These are phyloP conservation scores for Cydia splendana DNA, from an alignment of 1,140 invertebrate species.

Conservation along the genomic window DNA sequence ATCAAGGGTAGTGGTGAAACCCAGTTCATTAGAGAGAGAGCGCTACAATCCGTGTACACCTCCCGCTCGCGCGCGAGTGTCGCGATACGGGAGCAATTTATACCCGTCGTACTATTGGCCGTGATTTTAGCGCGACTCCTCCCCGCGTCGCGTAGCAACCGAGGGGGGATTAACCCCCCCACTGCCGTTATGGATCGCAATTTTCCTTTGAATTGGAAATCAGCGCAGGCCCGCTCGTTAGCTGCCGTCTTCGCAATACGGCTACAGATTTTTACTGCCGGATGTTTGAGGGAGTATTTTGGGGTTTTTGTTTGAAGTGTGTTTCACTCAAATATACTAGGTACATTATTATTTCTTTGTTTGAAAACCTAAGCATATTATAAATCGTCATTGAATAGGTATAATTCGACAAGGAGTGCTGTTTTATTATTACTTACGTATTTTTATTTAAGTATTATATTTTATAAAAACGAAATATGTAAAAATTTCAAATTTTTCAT, in stretches of 20 bases:
- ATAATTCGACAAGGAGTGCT: too few species aligned
- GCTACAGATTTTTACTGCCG: conserved; percentile 71
- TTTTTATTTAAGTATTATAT: too few species aligned
- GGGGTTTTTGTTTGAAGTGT: background rate
- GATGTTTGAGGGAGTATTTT: conserved; percentile 33
- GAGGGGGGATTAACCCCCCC: conserved; percentile 65
- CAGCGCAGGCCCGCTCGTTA: conserved; percentile 75
- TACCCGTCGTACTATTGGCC: conserved; percentile 81
- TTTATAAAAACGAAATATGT: too few species aligned
- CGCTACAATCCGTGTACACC: conserved; percentile 58
- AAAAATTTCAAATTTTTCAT: too few species aligned
- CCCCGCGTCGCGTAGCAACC: conserved; percentile 82
- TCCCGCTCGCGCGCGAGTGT: conserved; percentile 64
- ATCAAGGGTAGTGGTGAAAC: conserved; percentile 63
- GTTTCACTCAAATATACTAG: background rate
- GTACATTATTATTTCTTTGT: background rate
- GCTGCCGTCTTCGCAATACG: conserved; percentile 71
- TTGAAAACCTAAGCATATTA: too few species aligned
- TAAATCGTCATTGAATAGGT: too few species aligned
- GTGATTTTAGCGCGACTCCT: conserved; percentile 78
- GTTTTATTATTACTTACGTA: too few species aligned
- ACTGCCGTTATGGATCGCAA: conserved; percentile 79
- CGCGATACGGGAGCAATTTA: conserved; percentile 78
- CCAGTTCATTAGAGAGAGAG: conserved; percentile 72
- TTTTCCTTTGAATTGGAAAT: conserved; percentile 81